A percentile compares a stretch with the other conserved stretches of the same genome.
Evolutionary conservation across 2,797 vertebrate genomes (phyloP).

Genomic region (Zenarchopterus dispar): DNA sequence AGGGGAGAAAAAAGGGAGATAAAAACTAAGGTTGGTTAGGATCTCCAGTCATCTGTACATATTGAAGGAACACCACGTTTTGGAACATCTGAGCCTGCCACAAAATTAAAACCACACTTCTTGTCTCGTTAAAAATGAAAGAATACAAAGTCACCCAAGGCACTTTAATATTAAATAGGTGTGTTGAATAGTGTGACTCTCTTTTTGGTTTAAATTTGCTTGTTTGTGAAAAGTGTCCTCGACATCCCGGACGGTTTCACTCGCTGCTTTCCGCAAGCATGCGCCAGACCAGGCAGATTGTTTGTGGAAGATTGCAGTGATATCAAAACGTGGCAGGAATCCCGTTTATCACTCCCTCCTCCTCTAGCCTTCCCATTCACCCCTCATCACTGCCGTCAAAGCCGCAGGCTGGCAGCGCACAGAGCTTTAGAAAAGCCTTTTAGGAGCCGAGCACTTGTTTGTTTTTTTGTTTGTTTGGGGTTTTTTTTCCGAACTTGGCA

Average conservation of each 20-base stretch:
- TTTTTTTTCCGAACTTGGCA: neutral
- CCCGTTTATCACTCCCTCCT: slow-evolving; percentile 62
- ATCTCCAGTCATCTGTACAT: no score
- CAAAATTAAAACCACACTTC: no score
- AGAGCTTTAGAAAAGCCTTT: slow-evolving; percentile 64
- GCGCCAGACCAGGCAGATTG: slow-evolving; percentile 49
- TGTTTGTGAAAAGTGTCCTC: slow-evolving; percentile 44
- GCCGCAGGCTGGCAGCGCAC: slow-evolving; percentile 51
- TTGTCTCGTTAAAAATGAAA: no score
- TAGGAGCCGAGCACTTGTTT: slow-evolving; percentile 32
- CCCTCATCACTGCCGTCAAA: slow-evolving; percentile 67
- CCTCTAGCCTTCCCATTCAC: slow-evolving; percentile 51
- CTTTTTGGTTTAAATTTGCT: slow-evolving; percentile 12
- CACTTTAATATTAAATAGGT: no score
- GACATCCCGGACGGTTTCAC: slow-evolving; percentile 32
- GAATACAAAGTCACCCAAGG: no score
- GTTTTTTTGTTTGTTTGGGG: slow-evolving; percentile 4
- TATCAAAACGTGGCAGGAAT: slow-evolving; percentile 66
- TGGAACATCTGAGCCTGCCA: no score
- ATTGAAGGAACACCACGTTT: no score
- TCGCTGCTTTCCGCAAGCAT: slow-evolving; percentile 14
- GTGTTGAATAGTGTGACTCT: neutral
- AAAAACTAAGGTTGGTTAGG: no score
- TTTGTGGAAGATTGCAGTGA: slow-evolving; percentile 61
- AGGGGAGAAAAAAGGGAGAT: no score